Evolutionary conservation across 2,888 invertebrate genomes (phyloP).

Genomic region (Acleris cristana): DNA sequence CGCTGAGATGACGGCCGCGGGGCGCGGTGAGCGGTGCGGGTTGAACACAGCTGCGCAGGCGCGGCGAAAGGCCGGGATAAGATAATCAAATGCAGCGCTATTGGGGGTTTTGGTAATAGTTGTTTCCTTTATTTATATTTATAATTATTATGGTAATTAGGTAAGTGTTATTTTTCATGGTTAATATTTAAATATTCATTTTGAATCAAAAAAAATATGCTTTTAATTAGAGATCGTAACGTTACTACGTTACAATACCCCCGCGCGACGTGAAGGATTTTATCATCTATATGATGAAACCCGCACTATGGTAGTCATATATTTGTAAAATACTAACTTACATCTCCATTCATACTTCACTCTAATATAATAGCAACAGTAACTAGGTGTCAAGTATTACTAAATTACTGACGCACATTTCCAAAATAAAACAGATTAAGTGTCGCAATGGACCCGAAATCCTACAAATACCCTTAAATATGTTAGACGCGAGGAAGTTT

Average conservation of each 20-base stretch:
- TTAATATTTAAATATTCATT: no score
- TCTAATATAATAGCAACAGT: background rate
- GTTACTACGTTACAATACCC: background rate
- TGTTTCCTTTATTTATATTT: no score
- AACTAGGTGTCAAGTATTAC: background rate
- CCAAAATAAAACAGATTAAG: background rate
- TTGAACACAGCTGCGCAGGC: no score
- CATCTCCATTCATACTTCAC: background rate
- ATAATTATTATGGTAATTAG: no score
- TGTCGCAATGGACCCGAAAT: background rate
- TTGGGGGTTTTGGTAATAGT: no score
- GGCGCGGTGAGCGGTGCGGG: no score
- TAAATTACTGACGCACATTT: background rate
- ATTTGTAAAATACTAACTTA: background rate
- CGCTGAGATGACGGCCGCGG: no score
- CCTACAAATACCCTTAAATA: background rate
- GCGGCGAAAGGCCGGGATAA: no score
- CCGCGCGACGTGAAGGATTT: conserved; percentile 1
- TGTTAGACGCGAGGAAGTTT: no score
- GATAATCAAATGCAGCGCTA: no score
- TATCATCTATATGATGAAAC: background rate
- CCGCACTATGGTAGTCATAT: background rate
- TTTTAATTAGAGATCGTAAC: background rate
- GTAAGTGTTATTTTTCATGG: no score
- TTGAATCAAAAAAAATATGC: no score